Conservation (phyloP, 2,113 vertebrate species). For the Centropus unirufus region DNA sequence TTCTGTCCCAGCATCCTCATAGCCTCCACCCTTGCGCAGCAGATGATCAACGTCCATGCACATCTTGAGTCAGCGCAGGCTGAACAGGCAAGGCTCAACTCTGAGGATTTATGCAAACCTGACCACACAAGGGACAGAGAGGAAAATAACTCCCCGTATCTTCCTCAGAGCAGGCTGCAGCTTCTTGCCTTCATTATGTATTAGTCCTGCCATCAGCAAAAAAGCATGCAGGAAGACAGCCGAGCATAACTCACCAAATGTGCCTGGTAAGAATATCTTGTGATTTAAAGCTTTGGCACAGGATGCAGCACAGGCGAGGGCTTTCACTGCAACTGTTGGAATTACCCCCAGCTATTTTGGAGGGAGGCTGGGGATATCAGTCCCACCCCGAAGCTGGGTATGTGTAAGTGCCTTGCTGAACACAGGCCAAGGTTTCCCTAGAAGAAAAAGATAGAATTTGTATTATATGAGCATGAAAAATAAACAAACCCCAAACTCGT, state of each 20-base stretch:
- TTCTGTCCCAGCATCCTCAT: not conserved
- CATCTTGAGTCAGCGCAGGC: too few species aligned
- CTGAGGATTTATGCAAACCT: not conserved
- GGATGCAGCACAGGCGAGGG: fast-evolving
- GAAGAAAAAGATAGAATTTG: not conserved
- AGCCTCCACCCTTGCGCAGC: fast-evolving
- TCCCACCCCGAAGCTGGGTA: not conserved
- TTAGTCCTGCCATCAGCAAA: not conserved
- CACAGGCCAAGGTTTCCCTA: not conserved
- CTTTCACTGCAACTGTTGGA: not conserved
- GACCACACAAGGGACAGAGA: not conserved
- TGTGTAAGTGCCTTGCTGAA: not conserved
- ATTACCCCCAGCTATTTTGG: not conserved
- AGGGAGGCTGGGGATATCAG: not conserved
- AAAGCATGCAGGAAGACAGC: not conserved
- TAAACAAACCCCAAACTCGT: not conserved
- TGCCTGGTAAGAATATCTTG: not conserved
- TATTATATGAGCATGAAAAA: not conserved
- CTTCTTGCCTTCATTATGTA: not conserved
- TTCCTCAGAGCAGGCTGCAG: not conserved
- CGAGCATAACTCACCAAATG: not conserved
- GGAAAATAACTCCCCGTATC: not conserved
- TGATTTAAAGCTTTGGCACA: not conserved
- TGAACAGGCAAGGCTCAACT: not conserved
- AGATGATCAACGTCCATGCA: fast-evolving